Conservation (phyloP, 2,797 vertebrate species). For the Luscinia luscinia region DNA sequence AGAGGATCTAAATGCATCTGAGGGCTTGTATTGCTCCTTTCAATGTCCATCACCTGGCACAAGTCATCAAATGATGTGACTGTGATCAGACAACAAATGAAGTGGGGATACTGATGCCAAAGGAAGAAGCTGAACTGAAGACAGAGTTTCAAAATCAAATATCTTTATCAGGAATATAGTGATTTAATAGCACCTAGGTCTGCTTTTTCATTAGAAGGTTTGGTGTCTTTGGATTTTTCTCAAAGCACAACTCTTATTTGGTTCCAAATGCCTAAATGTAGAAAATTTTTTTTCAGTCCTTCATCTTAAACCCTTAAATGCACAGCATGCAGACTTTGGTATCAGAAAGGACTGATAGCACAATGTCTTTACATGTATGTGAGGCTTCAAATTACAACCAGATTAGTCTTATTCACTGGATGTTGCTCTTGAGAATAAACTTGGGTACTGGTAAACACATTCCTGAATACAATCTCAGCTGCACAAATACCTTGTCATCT, state of each 20-base stretch:
- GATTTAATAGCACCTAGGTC: neutral
- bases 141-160: neutral
- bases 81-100: neutral
- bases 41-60: neutral
- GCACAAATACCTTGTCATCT: constrained; percentile 22
- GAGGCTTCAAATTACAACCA: constrained; percentile 36
- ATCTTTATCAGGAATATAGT: neutral
- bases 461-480: constrained; percentile 3
- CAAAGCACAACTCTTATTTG: neutral
- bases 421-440: constrained; percentile 41
- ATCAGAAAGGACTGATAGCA: constrained; percentile 12
- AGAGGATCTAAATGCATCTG: neutral
- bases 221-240: constrained; percentile 2
- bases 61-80: neutral
- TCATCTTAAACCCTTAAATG: constrained; percentile 10
- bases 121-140: neutral
- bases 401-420: neutral
- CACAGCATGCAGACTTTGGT: neutral
- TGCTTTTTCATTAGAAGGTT: neutral
- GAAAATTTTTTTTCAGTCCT: neutral
- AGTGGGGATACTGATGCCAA: neutral
- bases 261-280: neutral
- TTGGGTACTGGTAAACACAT: constrained; percentile 6
- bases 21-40: neutral
- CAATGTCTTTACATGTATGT: neutral